Evolutionary conservation across 2,888 invertebrate species (phyloP).

Genomic region (Anarsia innoxiella): DNA sequence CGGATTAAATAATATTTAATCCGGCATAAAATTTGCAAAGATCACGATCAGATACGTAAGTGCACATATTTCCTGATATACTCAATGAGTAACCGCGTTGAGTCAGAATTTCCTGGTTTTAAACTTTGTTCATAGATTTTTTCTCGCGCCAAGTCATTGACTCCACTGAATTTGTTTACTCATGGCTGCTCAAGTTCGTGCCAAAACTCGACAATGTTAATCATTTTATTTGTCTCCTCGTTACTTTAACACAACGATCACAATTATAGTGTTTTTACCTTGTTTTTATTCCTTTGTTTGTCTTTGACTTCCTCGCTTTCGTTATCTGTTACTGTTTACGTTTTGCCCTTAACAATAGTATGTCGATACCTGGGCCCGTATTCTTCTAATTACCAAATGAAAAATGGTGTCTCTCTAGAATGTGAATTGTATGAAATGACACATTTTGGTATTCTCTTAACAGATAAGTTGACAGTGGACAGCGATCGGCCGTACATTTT

Average conservation of each 20-base stretch:
- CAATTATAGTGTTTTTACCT: slow-evolving; percentile 22
- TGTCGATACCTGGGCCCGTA: too few relatives aligned
- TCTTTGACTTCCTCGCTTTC: slow-evolving; percentile 42
- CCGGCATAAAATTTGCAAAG: too few relatives aligned
- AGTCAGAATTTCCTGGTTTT: slow-evolving; percentile 21
- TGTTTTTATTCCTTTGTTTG: slow-evolving; percentile 51
- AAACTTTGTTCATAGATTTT: slow-evolving; percentile 31
- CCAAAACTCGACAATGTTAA: slow-evolving; percentile 41
- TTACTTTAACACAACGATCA: slow-evolving; percentile 5
- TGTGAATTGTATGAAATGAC: too few relatives aligned
- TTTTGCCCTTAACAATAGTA: slow-evolving; percentile 6
- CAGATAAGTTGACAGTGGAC: too few relatives aligned
- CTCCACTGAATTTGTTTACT: slow-evolving; percentile 55
- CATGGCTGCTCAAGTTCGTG: slow-evolving; percentile 39
- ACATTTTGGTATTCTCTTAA: too few relatives aligned
- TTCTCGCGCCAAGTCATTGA: slow-evolving; percentile 51
- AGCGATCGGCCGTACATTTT: too few relatives aligned
- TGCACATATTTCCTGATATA: slow-evolving; percentile 5
- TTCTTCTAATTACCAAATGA: too few relatives aligned
- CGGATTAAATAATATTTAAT: too few relatives aligned
- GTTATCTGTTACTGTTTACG: slow-evolving; percentile 26
- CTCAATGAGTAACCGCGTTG: slow-evolving; percentile 24
- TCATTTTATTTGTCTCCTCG: slow-evolving; percentile 32
- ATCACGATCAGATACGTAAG: too few relatives aligned
- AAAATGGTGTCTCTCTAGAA: too few relatives aligned